Evolutionary conservation across 2,113 vertebrate species (phyloP).

Genomic region (Caranx ignobilis): DNA sequence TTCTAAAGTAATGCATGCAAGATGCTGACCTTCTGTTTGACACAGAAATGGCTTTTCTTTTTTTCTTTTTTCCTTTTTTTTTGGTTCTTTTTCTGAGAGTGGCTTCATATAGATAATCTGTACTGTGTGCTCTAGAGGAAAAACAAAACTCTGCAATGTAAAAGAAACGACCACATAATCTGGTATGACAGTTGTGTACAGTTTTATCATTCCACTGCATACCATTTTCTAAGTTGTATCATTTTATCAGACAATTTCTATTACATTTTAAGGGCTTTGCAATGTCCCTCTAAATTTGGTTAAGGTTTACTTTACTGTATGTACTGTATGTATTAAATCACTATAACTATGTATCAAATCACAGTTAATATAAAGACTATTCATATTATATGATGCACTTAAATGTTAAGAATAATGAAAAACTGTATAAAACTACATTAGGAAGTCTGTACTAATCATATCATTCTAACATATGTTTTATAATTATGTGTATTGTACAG

Average conservation of each 20-base stretch:
- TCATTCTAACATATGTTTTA: constrained; percentile 87
- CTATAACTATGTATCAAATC: constrained; percentile 73
- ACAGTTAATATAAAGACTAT: constrained; percentile 83
- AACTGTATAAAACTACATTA: constrained; percentile 76
- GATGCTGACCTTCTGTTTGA: constrained; percentile 80
- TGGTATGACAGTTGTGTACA: constrained; percentile 79
- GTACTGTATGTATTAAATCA: constrained; percentile 76
- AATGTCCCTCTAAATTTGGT: constrained; percentile 80
- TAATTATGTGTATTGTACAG: constrained; percentile 85
- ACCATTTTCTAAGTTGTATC: constrained; percentile 66
- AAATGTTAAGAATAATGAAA: constrained; percentile 84
- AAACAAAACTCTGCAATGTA: constrained; percentile 69
- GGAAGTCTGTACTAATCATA: constrained; percentile 76
- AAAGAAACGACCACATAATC: constrained; percentile 67
- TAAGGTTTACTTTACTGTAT: constrained; percentile 74
- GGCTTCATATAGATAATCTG: constrained; percentile 77
- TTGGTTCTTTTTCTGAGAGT: constrained; percentile 64
- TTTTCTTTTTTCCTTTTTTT: too few species aligned
- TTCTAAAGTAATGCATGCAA: constrained; percentile 84
- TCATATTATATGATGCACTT: constrained; percentile 92
- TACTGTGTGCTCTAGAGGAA: constrained; percentile 73
- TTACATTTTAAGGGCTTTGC: constrained; percentile 85
- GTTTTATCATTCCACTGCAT: constrained; percentile 80
- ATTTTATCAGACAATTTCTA: constrained; percentile 66
- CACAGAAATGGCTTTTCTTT: constrained; percentile 65